These are phyloP conservation scores for Eupsilia transversa DNA, from an alignment of 2,888 invertebrate species.

Conservation along the genomic window DNA sequence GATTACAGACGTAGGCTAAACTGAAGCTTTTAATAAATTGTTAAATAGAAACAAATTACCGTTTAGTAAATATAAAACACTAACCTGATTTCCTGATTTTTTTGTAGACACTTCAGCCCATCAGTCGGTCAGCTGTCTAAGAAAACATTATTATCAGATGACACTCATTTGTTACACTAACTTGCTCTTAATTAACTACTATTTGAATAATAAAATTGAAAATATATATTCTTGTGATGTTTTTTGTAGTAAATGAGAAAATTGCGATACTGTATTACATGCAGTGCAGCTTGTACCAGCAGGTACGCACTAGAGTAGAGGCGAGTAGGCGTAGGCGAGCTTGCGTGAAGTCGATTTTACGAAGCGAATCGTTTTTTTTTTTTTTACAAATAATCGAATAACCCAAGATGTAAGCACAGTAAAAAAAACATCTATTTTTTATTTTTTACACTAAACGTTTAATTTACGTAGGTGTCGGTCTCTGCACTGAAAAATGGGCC, in stretches of 20 bases:
- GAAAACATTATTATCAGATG: slow-evolving; percentile 38
- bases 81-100: slow-evolving; percentile 75
- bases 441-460: background rate
- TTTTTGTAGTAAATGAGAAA: slow-evolving; percentile 27
- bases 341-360: slow-evolving; percentile 2
- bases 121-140: slow-evolving; percentile 63
- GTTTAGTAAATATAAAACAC: slow-evolving; percentile 59
- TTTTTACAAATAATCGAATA: background rate
- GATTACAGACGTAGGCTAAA: background rate
- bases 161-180: slow-evolving; percentile 47
- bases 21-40: slow-evolving; percentile 2
- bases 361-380: too few relatives aligned
- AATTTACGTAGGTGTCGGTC: background rate
- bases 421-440: too few relatives aligned
- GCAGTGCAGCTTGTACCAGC: slow-evolving; percentile 20
- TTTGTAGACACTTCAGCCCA: slow-evolving; percentile 60
- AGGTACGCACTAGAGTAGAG: slow-evolving; percentile 61
- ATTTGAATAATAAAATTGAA: slow-evolving; percentile 18
- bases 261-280: background rate
- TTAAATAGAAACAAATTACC: slow-evolving; percentile 25
- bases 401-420: background rate
- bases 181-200: background rate
- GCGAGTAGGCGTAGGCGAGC: slow-evolving; percentile 8
- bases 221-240: slow-evolving; percentile 42
- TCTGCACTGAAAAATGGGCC: background rate